Evolutionary conservation across 2,797 vertebrate species (phyloP).

Genomic region (Tiaroga cobitis): DNA sequence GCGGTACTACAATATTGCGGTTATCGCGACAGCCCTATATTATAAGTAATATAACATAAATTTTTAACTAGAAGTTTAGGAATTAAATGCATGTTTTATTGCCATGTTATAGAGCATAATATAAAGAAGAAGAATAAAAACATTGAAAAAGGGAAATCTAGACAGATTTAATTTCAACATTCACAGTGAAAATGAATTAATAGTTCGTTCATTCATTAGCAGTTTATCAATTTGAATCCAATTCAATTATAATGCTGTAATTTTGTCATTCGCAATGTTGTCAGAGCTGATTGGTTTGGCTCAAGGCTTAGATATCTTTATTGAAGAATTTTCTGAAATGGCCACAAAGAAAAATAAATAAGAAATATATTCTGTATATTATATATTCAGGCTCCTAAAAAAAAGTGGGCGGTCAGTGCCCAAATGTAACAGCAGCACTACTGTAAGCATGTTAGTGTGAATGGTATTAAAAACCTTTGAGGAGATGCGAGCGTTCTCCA

Average conservation of each 20-base stretch:
- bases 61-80: too few species aligned
- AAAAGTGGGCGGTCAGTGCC: background rate
- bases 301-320: background rate
- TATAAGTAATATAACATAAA: background rate
- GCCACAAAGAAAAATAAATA: background rate
- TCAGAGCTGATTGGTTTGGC: background rate
- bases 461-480: slow-evolving; percentile 84
- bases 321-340: background rate
- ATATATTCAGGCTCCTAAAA: background rate
- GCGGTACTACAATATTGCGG: too few species aligned
- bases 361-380: background rate
- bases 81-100: too few species aligned
- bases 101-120: background rate
- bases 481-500: slow-evolving; percentile 94
- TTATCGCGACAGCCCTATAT: too few species aligned
- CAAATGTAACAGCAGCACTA: background rate
- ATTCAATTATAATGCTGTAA: background rate
- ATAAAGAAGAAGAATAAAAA: background rate
- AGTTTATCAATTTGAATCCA: background rate
- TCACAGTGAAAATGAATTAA: background rate
- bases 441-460: background rate
- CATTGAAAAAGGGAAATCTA: background rate
- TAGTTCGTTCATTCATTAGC: background rate
- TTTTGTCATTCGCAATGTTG: background rate
- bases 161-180: background rate